Evolutionary conservation across 2,797 vertebrate genomes (phyloP).

Genomic region (Stomatorhinus walkeri): DNA sequence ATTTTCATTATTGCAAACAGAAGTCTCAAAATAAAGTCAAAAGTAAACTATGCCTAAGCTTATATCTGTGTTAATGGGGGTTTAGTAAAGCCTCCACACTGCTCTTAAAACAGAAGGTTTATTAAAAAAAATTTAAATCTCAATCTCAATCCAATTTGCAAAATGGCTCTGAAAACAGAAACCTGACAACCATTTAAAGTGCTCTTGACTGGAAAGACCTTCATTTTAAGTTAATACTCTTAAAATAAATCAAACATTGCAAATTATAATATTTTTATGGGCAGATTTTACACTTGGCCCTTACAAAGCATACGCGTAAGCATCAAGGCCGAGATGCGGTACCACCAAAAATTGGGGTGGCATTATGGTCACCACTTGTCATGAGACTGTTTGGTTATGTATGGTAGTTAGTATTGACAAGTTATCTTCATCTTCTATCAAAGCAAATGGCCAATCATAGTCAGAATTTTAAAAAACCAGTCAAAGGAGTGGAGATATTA

Average conservation of each 20-base stretch:
- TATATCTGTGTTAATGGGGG: not conserved
- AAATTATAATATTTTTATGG: not conserved
- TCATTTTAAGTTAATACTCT: not conserved
- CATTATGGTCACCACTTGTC: too few species aligned
- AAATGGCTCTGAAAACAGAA: not conserved
- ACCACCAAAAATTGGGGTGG: too few species aligned
- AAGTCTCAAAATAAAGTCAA: not conserved
- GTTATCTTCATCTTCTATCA: too few species aligned
- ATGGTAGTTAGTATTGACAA: too few species aligned
- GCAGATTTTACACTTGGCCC: too few species aligned
- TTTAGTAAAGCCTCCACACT: not conserved
- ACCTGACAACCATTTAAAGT: not conserved
- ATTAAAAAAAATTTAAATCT: not conserved
- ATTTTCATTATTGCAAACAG: not conserved
- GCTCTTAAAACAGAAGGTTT: not conserved
- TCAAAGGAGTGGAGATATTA: too few species aligned
- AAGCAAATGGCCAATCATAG: too few species aligned
- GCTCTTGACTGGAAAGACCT: not conserved
- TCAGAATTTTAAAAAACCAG: too few species aligned
- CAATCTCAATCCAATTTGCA: not conserved
- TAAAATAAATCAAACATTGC: not conserved
- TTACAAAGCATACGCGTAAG: too few species aligned
- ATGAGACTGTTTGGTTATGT: too few species aligned
- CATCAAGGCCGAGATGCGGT: too few species aligned
- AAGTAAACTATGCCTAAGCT: not conserved